Evolutionary conservation across 2,113 vertebrate genomes (phyloP).

Genomic region (Melanerpes formicivorus): DNA sequence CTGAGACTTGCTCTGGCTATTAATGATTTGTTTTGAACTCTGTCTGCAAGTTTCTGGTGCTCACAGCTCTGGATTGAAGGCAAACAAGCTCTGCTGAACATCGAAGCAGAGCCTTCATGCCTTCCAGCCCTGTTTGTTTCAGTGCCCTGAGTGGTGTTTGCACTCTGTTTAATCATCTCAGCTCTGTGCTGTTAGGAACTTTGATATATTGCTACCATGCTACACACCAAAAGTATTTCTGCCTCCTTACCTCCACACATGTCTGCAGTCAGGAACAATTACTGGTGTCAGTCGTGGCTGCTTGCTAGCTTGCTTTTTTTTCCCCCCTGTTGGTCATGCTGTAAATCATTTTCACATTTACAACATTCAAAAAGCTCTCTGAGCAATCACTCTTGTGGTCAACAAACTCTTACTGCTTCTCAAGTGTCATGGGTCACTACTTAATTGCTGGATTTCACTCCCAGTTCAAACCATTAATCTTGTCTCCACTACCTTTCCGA

Average conservation of each 20-base stretch:
- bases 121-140: not conserved
- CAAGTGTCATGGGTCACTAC: slow-evolving; percentile 64
- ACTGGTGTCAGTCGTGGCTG: slow-evolving; percentile 46
- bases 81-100: not conserved
- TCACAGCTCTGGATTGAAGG: not conserved
- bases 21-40: not conserved
- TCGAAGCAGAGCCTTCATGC: not conserved
- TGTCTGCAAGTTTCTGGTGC: not conserved
- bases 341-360: slow-evolving; percentile 72
- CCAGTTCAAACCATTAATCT: slow-evolving; percentile 68
- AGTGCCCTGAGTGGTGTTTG: not conserved
- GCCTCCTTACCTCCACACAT: slow-evolving; percentile 55
- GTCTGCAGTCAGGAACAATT: slow-evolving; percentile 61
- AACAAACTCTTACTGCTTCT: slow-evolving; percentile 67
- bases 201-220: slow-evolving; percentile 54
- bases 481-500: slow-evolving; percentile 53
- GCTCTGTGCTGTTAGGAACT: slow-evolving; percentile 32
- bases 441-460: slow-evolving; percentile 73
- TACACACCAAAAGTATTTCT: slow-evolving; percentile 23
- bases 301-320: slow-evolving; percentile 27
- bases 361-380: slow-evolving; percentile 55
- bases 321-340: slow-evolving; percentile 10
- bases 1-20: not conserved
- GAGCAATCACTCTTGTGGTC: slow-evolving; percentile 63
- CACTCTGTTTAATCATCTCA: not conserved